A percentile compares a stretch with the other conserved stretches of the same genome.
Evolutionary conservation across 2,797 vertebrate species (phyloP).

Genomic region (Bradypodion ventrale): DNA sequence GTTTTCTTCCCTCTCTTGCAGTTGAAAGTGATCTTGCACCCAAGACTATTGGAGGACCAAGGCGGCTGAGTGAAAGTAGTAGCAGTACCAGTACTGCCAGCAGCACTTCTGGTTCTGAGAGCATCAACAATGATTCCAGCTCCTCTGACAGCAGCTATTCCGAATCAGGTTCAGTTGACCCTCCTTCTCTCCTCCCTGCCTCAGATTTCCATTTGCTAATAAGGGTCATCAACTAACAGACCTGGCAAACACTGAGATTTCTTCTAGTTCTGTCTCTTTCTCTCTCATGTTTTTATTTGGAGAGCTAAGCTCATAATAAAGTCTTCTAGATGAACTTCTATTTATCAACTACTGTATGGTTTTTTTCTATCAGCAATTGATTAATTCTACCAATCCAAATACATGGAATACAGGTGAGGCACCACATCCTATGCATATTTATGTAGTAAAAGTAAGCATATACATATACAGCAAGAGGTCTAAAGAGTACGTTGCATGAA

Average conservation of each 20-base stretch:
- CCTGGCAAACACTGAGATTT: background rate
- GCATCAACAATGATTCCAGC: slow-evolving; percentile 74
- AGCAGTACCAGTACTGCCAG: slow-evolving; percentile 65
- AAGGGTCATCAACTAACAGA: slow-evolving; percentile 17
- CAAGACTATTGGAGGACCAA: slow-evolving; percentile 48
- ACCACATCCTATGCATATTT: background rate
- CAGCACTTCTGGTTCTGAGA: slow-evolving; percentile 53
- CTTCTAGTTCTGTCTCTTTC: background rate
- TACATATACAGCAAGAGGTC: no score
- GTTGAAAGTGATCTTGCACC: slow-evolving; percentile 58
- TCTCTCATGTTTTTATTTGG: background rate
- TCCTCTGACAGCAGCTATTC: slow-evolving; percentile 83
- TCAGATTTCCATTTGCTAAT: background rate
- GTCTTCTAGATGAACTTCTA: background rate
- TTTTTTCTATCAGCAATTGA: background rate
- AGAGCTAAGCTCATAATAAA: background rate
- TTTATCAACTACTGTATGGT: no score
- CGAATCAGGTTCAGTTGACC: slow-evolving; percentile 79
- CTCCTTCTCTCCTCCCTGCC: background rate
- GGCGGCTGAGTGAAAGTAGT: slow-evolving; percentile 78
- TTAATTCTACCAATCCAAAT: background rate
- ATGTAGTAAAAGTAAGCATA: background rate
- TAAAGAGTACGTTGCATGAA: no score
- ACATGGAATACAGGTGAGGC: background rate
- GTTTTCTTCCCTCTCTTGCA: slow-evolving; percentile 54